Base-by-base conservation (phyloP, 2,113 vertebrate species). In the Eptesicus fuscus region DNA sequence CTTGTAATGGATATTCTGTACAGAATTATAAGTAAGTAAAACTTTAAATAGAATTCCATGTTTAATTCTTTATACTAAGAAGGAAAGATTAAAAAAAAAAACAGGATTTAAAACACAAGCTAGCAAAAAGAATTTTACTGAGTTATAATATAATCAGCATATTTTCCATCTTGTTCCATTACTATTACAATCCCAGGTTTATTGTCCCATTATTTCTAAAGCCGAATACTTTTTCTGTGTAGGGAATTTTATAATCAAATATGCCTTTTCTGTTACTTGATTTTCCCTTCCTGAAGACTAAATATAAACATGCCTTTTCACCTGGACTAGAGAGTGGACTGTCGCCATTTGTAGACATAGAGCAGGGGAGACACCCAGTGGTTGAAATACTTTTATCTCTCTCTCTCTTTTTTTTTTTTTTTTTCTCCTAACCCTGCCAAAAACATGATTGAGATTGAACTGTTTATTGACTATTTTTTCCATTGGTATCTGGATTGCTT, bases 291-390 rank as follows among this genome's bases (percentile, higher is more conserved):
- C 7, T 78, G n/a, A 87, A 56, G 23, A 51, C 32, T 87, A 20
- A 61, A 42, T 7, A 7, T 40, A 25, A 61, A 42, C 5, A 9
- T 35, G n/a, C 16, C 32, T 91, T 90, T 70, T 78, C 30, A 83
- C 65, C 70, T 77, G n/a, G 3, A n/a, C 32, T 40, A 35, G 44
- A 47, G 9, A 17, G 7, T 88, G 10, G 5, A 4, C 3, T 4
- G 0, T 6, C 0, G 1, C 5, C n/a, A 0, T 37, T 76, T n/a
- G 0, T 37, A 42, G 92, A 40, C 1, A 0, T 37, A 23, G 96
- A 93, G 95, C 42, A 97, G 96, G 95, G 94, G 98, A 97, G 98
- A 98, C 98, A 98, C 95, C 98, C 88, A 96, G 98, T 98, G 98
- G 98, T 59, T n/a, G 61, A 80, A 90, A 1, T 93, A 61, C 79